Conservation (phyloP, 2,888 invertebrate species). For the Meghimatium bilineatum region DNA sequence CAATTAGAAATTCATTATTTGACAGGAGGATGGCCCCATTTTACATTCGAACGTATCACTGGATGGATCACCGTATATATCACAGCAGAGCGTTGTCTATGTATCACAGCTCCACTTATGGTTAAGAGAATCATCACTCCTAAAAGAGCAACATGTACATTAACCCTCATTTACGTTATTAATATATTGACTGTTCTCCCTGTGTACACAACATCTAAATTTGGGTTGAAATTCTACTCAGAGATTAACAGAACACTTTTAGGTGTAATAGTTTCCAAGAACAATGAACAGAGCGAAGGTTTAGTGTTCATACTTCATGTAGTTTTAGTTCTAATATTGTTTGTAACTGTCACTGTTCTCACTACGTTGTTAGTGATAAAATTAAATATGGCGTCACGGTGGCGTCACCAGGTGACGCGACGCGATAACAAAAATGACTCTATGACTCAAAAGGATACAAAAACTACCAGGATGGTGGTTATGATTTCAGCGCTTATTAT, state of each 20-base stretch:
- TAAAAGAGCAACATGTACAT: neutral
- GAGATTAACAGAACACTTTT: constrained; percentile 4
- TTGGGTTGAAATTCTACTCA: constrained; percentile 17
- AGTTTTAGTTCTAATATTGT: neutral
- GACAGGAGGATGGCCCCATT: constrained; percentile 9
- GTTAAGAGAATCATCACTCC: constrained; percentile 11
- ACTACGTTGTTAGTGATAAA: neutral
- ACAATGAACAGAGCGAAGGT: neutral
- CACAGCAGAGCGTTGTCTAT: constrained; percentile 23
- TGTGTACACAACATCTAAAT: neutral
- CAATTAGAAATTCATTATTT: neutral
- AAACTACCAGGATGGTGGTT: neutral
- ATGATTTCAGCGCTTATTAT: neutral
- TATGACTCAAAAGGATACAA: neutral
- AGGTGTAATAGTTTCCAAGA: neutral
- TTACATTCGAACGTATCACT: neutral
- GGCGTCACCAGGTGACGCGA: neutral
- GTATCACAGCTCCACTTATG: neutral
- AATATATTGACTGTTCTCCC: neutral
- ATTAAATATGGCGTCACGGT: neutral
- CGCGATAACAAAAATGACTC: neutral
- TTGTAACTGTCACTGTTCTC: neutral
- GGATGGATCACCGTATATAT: constrained; percentile 28
- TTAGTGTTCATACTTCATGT: neutral
- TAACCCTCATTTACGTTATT: neutral